A percentile compares a stretch with the other conserved stretches of the same genome.
These are phyloP conservation scores for Orthosia gracilis DNA, from an alignment of 2,888 invertebrate genomes.

Conservation along the genomic window DNA sequence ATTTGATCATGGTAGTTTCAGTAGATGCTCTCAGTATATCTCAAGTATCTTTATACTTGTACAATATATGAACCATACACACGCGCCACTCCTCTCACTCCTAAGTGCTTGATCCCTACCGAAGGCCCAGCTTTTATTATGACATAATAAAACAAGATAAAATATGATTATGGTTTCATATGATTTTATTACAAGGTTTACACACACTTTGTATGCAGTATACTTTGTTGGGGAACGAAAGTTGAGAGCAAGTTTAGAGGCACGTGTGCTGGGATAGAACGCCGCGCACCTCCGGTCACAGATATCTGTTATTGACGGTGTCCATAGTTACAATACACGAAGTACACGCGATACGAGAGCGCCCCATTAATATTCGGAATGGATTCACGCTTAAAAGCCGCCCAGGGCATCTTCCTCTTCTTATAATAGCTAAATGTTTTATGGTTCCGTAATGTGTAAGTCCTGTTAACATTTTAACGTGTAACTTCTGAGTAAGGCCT, in stretches of 20 bases:
- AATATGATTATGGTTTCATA: slow-evolving; percentile 8
- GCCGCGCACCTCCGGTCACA: slow-evolving; percentile 48
- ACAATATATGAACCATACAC: slow-evolving; percentile 22
- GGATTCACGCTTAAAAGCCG: slow-evolving; percentile 67
- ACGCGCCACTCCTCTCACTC: slow-evolving; percentile 1
- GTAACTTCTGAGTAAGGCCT: slow-evolving; percentile 30
- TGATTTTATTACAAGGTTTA: slow-evolving; percentile 20
- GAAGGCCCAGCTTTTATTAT: slow-evolving; percentile 39
- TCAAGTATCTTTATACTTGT: not conserved
- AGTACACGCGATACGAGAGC: slow-evolving; percentile 40
- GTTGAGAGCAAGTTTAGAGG: slow-evolving; percentile 45
- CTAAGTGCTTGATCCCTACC: slow-evolving; percentile 22
- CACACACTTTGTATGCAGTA: slow-evolving; percentile 18
- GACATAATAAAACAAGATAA: slow-evolving; percentile 17
- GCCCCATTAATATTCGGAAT: slow-evolving; percentile 70
- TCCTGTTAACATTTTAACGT: slow-evolving; percentile 41
- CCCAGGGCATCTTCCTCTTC: slow-evolving; percentile 60
- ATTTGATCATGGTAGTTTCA: slow-evolving; percentile 12
- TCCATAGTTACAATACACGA: slow-evolving; percentile 50
- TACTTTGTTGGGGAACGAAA: slow-evolving; percentile 23
- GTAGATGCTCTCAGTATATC: not conserved
- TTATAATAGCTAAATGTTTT: slow-evolving; percentile 60
- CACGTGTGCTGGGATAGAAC: slow-evolving; percentile 45
- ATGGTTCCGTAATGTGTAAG: slow-evolving; percentile 49
- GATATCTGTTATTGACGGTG: slow-evolving; percentile 64